Conservation (phyloP, 2,888 invertebrate species). For the Microplitis manilae region DNA sequence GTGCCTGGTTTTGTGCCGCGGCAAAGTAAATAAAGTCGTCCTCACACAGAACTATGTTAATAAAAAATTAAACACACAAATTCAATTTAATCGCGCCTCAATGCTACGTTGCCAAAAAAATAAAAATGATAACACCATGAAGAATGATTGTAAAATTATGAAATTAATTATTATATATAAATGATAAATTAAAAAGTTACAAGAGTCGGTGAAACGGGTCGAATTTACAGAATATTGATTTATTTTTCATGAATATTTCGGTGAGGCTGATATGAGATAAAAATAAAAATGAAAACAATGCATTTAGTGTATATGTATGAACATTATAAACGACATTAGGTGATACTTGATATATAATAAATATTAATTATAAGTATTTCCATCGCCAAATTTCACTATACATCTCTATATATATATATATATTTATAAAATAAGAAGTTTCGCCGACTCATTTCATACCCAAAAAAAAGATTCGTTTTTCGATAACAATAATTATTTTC, state of each 20-base stretch:
- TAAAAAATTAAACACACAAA: slow-evolving; percentile 37
- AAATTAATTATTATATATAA: slow-evolving; percentile 2
- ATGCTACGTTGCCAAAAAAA: slow-evolving; percentile 53
- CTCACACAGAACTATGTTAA: slow-evolving; percentile 48
- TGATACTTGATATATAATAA: slow-evolving; percentile 7
- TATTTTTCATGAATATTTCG: slow-evolving; percentile 48
- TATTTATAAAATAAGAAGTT: neutral
- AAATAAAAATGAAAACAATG: slow-evolving; percentile 37
- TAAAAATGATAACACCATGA: slow-evolving; percentile 12
- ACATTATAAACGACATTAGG: slow-evolving; percentile 22
- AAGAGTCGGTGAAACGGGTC: slow-evolving; percentile 22
- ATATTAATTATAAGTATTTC: slow-evolving; percentile 2
- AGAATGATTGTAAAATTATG: slow-evolving; percentile 14
- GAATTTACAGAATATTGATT: slow-evolving; percentile 49
- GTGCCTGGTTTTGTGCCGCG: slow-evolving; percentile 64
- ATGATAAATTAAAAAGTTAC: neutral
- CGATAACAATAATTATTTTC: neutral
- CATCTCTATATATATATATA: neutral
- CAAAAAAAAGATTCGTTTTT: slow-evolving; percentile 8
- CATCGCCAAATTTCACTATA: slow-evolving; percentile 25
- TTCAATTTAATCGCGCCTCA: slow-evolving; percentile 49
- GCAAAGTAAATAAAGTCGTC: slow-evolving; percentile 56
- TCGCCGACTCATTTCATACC: neutral
- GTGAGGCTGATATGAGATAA: slow-evolving; percentile 44
- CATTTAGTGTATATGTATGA: slow-evolving; percentile 46